Percentiles rank a stretch among this genome's conserved stretches.
Evolutionary conservation across 2,888 invertebrate genomes (phyloP).

Genomic region (Nycteola revayana): DNA sequence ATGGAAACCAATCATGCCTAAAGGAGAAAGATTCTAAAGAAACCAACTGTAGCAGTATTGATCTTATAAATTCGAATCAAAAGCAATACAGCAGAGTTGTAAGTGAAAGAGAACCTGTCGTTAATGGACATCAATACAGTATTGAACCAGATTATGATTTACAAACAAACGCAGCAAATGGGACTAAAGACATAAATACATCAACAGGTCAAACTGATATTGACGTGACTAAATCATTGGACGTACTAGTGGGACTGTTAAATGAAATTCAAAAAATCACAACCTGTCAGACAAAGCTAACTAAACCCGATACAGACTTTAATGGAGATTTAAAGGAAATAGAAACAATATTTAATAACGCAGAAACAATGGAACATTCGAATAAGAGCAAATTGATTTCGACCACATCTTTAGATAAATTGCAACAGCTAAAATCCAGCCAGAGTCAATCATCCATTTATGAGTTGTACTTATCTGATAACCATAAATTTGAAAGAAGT

Average conservation of each 20-base stretch:
- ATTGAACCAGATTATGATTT: too few species aligned
- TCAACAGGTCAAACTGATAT: conserved; percentile 27
- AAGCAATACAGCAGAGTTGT: too few species aligned
- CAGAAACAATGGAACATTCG: conserved; percentile 30
- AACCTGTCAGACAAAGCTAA: conserved; percentile 47
- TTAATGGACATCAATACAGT: too few species aligned
- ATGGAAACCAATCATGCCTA: too few species aligned
- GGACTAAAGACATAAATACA: too few species aligned
- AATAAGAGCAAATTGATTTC: conserved; percentile 40
- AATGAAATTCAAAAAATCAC: conserved; percentile 72
- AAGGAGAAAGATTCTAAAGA: too few species aligned
- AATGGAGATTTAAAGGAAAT: conserved; percentile 31
- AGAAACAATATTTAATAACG: conserved; percentile 17
- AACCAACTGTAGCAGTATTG: too few species aligned
- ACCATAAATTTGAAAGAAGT: conserved; percentile 10
- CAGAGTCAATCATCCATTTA: conserved; percentile 34
- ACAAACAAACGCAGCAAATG: too few species aligned
- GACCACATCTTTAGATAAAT: conserved; percentile 46
- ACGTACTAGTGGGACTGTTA: conserved; percentile 62
- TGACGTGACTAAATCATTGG: conserved; percentile 59
- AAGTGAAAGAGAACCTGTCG: too few species aligned
- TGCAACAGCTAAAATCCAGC: conserved; percentile 46
- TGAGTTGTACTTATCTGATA: conserved; percentile 44
- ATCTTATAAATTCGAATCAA: too few species aligned
- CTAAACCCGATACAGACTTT: conserved; percentile 16